Base-by-base conservation (phyloP, 53 echinoderm and acorn worm genomes). In the Henricia sp. region DNA sequence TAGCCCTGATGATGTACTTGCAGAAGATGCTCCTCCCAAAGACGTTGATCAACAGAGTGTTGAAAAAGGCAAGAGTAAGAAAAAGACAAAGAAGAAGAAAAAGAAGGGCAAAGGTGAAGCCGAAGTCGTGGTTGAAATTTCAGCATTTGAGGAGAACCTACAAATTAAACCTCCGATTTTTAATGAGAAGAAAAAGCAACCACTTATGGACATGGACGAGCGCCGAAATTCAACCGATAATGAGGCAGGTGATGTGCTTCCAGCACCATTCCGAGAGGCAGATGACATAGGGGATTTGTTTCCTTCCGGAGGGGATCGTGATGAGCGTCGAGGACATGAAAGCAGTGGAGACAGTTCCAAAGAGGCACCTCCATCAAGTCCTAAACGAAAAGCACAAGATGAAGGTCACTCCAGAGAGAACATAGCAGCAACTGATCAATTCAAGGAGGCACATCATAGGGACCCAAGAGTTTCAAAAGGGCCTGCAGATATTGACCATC, bases 231-330 rank as follows among this genome's bases (percentile, higher is more conserved):
- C 65, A 6, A 80, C 80, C 19, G 80, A 80, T 46, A 77, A 77
- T 80, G 80, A 80, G n/a, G 48, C 80, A 20, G 63, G 21, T 13
- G 33, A 80, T 52, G 86, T 92, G 19, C 69, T 95, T 33, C 95
- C 90, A 20, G 88, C 88, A 82, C 88, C 88, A 29, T 93, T 93
- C 65, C 64, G 88, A 68, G 82, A 67, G 74, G 82, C 84, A 23
- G 84, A 72, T n/a, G 90, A 90, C 32, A 12, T 80, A 16, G 80
- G 50, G 63, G 80, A 63, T 3, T 46, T 80, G 43, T 80, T 80
- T 26, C 80, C 80, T 27, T 63, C 80, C 11, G 80, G 80, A 8
- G 23, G 46, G 35, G 80, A 80, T 46, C 64, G 80, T 28, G 80
- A 80, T 35, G 80, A 80, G 48, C 32, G 74, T n/a, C 66, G 74